Conservation (phyloP, 2,113 vertebrate genomes). For the Ciconia boyciana region DNA sequence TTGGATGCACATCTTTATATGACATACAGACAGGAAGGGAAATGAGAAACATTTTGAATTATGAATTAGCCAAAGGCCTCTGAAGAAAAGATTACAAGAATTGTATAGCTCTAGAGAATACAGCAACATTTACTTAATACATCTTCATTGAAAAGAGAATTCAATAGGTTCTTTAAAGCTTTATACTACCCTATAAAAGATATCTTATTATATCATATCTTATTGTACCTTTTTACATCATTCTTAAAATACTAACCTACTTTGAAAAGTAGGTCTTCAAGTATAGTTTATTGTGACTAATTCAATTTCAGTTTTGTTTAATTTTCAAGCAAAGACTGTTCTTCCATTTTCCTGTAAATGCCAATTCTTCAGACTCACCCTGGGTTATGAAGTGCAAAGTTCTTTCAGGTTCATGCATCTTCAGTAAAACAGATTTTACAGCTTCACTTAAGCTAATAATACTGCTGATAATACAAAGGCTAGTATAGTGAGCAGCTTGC, state of each 20-base stretch:
- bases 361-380: background rate
- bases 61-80: constrained; percentile 16
- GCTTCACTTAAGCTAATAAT: background rate
- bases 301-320: background rate
- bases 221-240: background rate
- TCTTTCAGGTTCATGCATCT: background rate
- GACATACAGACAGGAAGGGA: constrained; percentile 37
- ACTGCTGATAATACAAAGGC: background rate
- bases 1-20: constrained; percentile 43
- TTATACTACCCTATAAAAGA: background rate
- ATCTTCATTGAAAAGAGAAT: constrained; percentile 7
- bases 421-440: background rate
- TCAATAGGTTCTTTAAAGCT: background rate
- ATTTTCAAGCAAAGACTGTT: background rate
- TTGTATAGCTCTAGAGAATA: background rate
- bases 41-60: constrained; percentile 30
- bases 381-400: background rate
- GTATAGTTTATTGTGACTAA: background rate
- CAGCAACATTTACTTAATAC: background rate
- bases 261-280: background rate
- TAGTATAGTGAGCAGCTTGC: background rate
- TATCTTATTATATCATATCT: background rate
- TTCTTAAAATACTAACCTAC: background rate
- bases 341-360: background rate
- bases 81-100: constrained; percentile 24